phyloP scores from a whole-genome alignment of 2,888 invertebrate species.

The Protodeltote pygarga region DNA sequence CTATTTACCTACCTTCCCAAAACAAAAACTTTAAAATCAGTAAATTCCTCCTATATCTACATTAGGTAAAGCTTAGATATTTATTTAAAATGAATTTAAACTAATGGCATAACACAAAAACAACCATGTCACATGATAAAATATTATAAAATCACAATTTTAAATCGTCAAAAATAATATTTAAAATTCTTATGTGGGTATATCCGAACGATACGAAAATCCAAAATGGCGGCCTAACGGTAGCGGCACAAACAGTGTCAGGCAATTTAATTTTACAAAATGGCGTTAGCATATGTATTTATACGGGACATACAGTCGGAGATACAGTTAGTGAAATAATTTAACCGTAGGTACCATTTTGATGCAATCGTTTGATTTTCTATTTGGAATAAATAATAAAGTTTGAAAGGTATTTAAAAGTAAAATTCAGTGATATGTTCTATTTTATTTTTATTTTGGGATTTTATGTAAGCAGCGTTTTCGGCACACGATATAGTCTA shows the following conservation, averaged over 20 bases:
- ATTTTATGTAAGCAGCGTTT: too few relatives aligned
- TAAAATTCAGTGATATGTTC: too few relatives aligned
- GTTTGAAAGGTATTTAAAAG: constrained; percentile 1
- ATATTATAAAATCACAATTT: not conserved
- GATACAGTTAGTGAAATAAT: constrained; percentile 13
- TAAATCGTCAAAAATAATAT: constrained; percentile 8
- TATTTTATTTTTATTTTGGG: too few relatives aligned
- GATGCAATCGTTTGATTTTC: constrained; percentile 12
- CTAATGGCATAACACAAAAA: constrained; percentile 1
- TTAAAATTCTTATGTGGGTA: constrained; percentile 9
- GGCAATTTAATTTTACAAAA: constrained; percentile 35
- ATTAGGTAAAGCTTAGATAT: too few relatives aligned
- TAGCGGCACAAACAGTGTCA: constrained; percentile 41
- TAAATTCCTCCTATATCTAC: too few relatives aligned
- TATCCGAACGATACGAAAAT: constrained; percentile 35
- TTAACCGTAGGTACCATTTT: constrained; percentile 13
- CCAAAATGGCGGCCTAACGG: constrained; percentile 47
- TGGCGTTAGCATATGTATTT: constrained; percentile 29
- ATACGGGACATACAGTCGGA: constrained; percentile 25
- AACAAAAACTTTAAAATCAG: too few relatives aligned
- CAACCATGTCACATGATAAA: constrained; percentile 1
- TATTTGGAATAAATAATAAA: too few relatives aligned
- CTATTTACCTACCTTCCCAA: too few relatives aligned
- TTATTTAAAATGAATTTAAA: too few relatives aligned
- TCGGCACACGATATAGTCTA: too few relatives aligned